phyloP scores from a whole-genome alignment of 2,797 vertebrate species.

The Coranthus polyacanthus region DNA sequence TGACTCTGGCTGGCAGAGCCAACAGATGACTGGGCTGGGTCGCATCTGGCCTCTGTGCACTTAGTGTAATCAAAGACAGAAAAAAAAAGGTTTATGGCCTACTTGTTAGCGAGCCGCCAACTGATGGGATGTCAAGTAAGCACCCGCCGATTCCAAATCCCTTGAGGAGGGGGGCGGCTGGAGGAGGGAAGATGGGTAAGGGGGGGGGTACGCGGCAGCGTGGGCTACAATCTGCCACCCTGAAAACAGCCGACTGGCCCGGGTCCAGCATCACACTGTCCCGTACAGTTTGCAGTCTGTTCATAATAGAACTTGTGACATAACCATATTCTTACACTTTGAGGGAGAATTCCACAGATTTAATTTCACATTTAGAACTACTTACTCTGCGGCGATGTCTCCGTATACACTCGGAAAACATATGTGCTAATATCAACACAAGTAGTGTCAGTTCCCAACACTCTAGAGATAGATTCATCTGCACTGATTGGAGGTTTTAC shows the following conservation, averaged over 20 bases:
- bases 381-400: too few species aligned
- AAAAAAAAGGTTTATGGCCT: conserved; percentile 76
- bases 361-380: too few species aligned
- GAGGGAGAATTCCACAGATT: too few species aligned
- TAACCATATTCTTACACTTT: too few species aligned
- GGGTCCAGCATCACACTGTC: conserved; percentile 16
- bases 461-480: too few species aligned
- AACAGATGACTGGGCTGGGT: conserved; percentile 77
- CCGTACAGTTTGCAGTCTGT: conserved; percentile 32
- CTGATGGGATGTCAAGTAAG: conserved; percentile 80
- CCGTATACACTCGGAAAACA: too few species aligned
- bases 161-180: conserved; percentile 40
- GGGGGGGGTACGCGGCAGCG: conserved; percentile 28
- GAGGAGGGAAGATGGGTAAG: too few species aligned
- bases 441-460: too few species aligned
- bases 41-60: conserved; percentile 82
- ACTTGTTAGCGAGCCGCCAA: conserved; percentile 77
- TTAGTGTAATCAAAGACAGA: conserved; percentile 83
- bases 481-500: too few species aligned
- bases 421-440: too few species aligned
- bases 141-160: conserved; percentile 66
- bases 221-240: conserved; percentile 63
- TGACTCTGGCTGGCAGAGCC: conserved; percentile 61
- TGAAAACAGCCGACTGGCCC: conserved; percentile 44
- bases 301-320: too few species aligned